Evolutionary conservation across 1,140 invertebrate species (phyloP).

Genomic region (Drosophila lowei): DNA sequence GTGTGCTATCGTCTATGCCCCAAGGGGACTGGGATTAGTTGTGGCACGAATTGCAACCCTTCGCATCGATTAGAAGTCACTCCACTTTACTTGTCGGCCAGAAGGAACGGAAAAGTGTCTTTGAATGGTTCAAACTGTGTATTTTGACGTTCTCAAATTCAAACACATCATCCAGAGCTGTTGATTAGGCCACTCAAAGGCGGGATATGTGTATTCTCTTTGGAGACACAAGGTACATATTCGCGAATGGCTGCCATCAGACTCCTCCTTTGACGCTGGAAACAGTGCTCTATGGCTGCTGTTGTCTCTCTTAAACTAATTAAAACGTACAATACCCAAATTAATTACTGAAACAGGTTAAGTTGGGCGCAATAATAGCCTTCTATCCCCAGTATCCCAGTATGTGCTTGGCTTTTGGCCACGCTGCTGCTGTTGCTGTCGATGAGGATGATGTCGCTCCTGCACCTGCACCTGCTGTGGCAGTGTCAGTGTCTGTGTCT

Average conservation of each 20-base stretch:
- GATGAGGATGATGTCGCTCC: constrained; percentile 15
- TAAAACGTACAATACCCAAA: constrained; percentile 79
- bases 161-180: neutral
- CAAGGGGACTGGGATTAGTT: neutral
- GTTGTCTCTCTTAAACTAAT: constrained; percentile 59
- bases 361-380: constrained; percentile 76
- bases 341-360: constrained; percentile 81
- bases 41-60: constrained; percentile 8
- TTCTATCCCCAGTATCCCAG: constrained; percentile 42
- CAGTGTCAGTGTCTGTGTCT: constrained; percentile 2
- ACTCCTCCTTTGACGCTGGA: neutral
- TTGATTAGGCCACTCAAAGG: too few species aligned
- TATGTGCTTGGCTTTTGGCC: constrained; percentile 28
- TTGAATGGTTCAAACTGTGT: too few species aligned
- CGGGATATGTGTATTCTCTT: too few species aligned
- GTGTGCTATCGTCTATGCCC: constrained; percentile 18
- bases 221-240: too few species aligned
- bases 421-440: constrained; percentile 20
- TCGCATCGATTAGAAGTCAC: constrained; percentile 4
- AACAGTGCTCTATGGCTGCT: neutral
- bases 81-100: neutral
- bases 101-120: too few species aligned
- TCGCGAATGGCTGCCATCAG: constrained; percentile 18
- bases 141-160: too few species aligned
- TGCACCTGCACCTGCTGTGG: constrained; percentile 47